Evolutionary conservation across 53 echinoderm and acorn worm species (phyloP).

Genomic region (Holothuria scabra): DNA sequence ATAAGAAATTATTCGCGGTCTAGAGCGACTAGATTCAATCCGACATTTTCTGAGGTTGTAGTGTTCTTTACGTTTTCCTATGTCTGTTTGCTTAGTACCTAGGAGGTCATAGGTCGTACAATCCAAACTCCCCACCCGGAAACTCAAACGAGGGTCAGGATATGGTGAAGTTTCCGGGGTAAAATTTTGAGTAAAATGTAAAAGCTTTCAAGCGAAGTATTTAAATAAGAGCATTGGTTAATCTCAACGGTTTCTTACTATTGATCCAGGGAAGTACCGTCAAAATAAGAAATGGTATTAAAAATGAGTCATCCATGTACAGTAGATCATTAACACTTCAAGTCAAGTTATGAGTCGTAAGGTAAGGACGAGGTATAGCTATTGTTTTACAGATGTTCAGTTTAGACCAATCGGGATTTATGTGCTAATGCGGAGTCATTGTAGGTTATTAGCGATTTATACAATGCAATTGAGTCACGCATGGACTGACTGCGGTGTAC

Average conservation of each 20-base stretch:
- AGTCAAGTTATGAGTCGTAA: too few species aligned
- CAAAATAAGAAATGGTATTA: too few species aligned
- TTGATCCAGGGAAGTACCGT: conserved; percentile 8
- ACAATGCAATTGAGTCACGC: too few species aligned
- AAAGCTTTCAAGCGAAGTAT: neutral
- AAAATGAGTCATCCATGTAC: too few species aligned
- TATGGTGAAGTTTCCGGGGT: conserved; percentile 38
- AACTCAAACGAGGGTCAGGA: conserved; percentile 33
- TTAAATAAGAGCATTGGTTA: conserved; percentile 13
- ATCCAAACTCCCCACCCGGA: conserved; percentile 12
- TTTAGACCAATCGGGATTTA: too few species aligned
- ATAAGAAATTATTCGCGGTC: too few species aligned
- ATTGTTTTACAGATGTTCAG: too few species aligned
- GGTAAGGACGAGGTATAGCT: too few species aligned
- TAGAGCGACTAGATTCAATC: neutral
- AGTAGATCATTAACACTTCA: too few species aligned
- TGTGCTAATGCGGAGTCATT: too few species aligned
- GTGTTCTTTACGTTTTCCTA: conserved; percentile 35
- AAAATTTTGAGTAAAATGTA: conserved; percentile 10
- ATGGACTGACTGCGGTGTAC: too few species aligned
- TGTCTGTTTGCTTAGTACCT: conserved; percentile 14
- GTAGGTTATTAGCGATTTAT: too few species aligned
- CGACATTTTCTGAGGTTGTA: neutral
- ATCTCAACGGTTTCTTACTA: conserved; percentile 5
- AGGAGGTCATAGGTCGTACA: conserved; percentile 28